A percentile compares a stretch with the other conserved stretches of the same genome.
Evolutionary conservation across 2,888 invertebrate genomes (phyloP).

Genomic region (Drosophila birchii): DNA sequence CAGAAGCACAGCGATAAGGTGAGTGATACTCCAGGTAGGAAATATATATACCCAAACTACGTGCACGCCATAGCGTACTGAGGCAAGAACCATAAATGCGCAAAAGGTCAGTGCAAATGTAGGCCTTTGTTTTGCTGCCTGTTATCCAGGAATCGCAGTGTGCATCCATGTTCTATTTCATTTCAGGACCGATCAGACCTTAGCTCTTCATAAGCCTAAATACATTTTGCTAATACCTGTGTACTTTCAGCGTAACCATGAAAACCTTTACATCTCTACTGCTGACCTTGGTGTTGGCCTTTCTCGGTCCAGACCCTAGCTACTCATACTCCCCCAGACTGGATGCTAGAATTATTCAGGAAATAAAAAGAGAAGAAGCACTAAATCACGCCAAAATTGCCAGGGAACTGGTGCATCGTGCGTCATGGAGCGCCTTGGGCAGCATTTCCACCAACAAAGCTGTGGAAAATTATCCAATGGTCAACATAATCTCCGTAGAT

Average conservation of each 20-base stretch:
- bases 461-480: constrained; percentile 83
- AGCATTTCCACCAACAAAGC: constrained; percentile 80
- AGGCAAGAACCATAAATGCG: neutral
- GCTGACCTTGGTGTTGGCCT: constrained; percentile 37
- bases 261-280: constrained; percentile 10
- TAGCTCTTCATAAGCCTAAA: neutral
- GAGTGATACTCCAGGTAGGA: constrained; percentile 8
- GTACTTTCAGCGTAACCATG: constrained; percentile 43
- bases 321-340: constrained; percentile 71
- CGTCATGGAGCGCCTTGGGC: constrained; percentile 83
- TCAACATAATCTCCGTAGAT: constrained; percentile 84
- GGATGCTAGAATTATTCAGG: constrained; percentile 74
- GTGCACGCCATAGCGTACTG: constrained; percentile 9
- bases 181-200: neutral
- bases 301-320: constrained; percentile 15
- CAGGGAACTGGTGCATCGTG: constrained; percentile 81
- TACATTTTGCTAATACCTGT: neutral
- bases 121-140: constrained; percentile 12
- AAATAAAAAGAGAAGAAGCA: constrained; percentile 55
- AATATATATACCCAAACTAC: neutral
- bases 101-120: constrained; percentile 14
- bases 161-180: neutral
- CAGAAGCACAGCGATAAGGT: constrained; percentile 20
- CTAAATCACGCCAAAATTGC: constrained; percentile 83
- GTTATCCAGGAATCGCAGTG: neutral